Percentiles rank a stretch among this genome's conserved stretches.
Conservation (phyloP, 2,113 vertebrate species). For the Nematolebias whitei region DNA sequence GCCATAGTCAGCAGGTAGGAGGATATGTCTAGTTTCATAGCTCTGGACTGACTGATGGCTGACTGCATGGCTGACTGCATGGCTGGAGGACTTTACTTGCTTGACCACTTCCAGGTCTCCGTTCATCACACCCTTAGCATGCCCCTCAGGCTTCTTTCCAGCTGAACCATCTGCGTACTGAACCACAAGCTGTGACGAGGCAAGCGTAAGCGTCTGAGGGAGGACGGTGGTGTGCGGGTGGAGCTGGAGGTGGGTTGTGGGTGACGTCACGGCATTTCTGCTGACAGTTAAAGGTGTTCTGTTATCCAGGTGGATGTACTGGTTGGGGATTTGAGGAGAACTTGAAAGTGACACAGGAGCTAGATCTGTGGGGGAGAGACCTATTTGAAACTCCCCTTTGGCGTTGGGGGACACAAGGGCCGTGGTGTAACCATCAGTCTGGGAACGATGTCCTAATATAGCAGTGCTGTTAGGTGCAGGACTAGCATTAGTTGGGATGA, state of each 20-base stretch:
- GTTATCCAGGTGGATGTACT: conserved; percentile 93
- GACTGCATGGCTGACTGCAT: conserved; percentile 79
- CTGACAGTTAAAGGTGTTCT: conserved; percentile 86
- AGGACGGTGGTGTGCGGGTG: conserved; percentile 89
- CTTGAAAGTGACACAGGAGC: conserved; percentile 85
- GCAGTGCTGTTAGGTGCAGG: conserved; percentile 82
- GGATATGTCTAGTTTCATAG: conserved; percentile 90
- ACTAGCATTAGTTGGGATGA: conserved; percentile 86
- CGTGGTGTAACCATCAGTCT: conserved; percentile 92
- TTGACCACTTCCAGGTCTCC: conserved; percentile 89
- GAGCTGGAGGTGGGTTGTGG: conserved; percentile 87
- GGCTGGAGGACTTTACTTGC: conserved; percentile 69
- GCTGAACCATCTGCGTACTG: conserved; percentile 90
- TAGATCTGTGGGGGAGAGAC: conserved; percentile 86
- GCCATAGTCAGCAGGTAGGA: conserved; percentile 87
- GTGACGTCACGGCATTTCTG: conserved; percentile 78
- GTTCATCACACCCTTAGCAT: conserved; percentile 87
- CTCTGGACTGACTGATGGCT: conserved; percentile 86
- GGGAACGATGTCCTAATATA: conserved; percentile 80
- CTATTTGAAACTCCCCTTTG: conserved; percentile 85
- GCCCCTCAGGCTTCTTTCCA: conserved; percentile 83
- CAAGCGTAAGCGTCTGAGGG: conserved; percentile 90
- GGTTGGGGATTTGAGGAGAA: conserved; percentile 84
- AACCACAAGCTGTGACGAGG: conserved; percentile 92
- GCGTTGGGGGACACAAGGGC: conserved; percentile 86